Evolutionary conservation across 2,113 vertebrate species (phyloP).

Genomic region (Poeciliopsis prolifica): DNA sequence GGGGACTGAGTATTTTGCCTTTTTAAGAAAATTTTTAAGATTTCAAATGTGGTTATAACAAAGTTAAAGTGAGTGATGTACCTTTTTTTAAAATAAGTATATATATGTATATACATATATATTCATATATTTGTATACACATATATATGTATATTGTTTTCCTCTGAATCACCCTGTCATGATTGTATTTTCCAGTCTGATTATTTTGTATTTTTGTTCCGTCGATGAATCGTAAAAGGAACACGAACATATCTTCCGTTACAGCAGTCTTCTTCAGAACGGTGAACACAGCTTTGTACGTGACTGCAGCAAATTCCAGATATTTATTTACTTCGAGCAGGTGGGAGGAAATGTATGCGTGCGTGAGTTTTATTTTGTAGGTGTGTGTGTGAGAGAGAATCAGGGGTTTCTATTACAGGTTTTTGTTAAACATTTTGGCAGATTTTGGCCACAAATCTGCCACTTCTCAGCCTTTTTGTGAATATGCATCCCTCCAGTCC

Average conservation of each 20-base stretch:
- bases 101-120: conserved; percentile 32
- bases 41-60: conserved; percentile 80
- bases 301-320: conserved; percentile 83
- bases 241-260: conserved; percentile 67
- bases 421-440: conserved; percentile 53
- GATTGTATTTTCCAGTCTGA: conserved; percentile 78
- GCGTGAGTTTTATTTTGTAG: conserved; percentile 16
- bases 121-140: not conserved
- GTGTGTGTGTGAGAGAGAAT: not conserved
- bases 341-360: conserved; percentile 7
- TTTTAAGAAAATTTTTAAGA: conserved; percentile 85
- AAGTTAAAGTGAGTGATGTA: conserved; percentile 68
- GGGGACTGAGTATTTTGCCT: conserved; percentile 81
- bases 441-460: not conserved
- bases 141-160: conserved; percentile 14
- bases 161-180: conserved; percentile 68
- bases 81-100: conserved; percentile 12
- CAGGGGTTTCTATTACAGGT: conserved; percentile 26
- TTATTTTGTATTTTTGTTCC: conserved; percentile 70
- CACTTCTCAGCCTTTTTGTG: conserved; percentile 31
- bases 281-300: conserved; percentile 69
- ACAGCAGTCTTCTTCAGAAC: conserved; percentile 72
- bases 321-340: conserved; percentile 83
- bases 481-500: conserved; percentile 56
- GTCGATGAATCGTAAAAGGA: conserved; percentile 47